Evolutionary conservation across 1,140 invertebrate genomes (phyloP), one percentile per base, ranked within the genome.

Genomic region (Hyphantria cunea): DNA sequence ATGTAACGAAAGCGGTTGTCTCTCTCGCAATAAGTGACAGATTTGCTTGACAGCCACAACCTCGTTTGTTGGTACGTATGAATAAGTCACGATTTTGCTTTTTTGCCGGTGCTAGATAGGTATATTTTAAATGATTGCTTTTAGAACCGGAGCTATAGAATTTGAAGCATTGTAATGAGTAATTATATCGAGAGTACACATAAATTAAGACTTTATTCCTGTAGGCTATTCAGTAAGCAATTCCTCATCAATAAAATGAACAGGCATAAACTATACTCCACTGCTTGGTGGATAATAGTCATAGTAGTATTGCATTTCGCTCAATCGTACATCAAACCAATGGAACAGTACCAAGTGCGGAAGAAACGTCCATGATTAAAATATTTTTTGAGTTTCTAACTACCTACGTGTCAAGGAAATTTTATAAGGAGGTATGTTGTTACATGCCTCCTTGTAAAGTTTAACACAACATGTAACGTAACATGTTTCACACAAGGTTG

Each of bases 11-110:
- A 86, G 84, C 81, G 82, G 80, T 68, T 76, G 60, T 67, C 64
- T 65, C 64, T 53, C 58, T 67, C 60, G 70, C 87, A 83, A 87
- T 90, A 87, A 89, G 83, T 86, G 86, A 89, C 84, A 86, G 86
- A 90, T 90, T 90, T 87, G 84, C 86, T 87, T 89, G 87, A 90
- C 84, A 78, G 80, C 73, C 74, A 64, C 51, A 51, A 60, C 70
- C 76, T 86, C 74, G 84, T 85, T 88, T 87, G 70, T 68, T 45
- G 73, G 75, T 66, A 74, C 68, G 72, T 80, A 85, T 85, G 82
- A 80, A 86, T 83, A 81, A 86, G 84, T 84, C 81, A 86, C 84
- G 84, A 86, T 78, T 69, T 56, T 70, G 70, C 70, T 83, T 86
- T 86, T 88, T 88, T 90, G 82, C 77, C 56, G 47, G 6, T 33